Percentiles rank a stretch among this genome's conserved stretches.
Conservation (phyloP, 2,113 vertebrate species). For the Bubalus kerabau region DNA sequence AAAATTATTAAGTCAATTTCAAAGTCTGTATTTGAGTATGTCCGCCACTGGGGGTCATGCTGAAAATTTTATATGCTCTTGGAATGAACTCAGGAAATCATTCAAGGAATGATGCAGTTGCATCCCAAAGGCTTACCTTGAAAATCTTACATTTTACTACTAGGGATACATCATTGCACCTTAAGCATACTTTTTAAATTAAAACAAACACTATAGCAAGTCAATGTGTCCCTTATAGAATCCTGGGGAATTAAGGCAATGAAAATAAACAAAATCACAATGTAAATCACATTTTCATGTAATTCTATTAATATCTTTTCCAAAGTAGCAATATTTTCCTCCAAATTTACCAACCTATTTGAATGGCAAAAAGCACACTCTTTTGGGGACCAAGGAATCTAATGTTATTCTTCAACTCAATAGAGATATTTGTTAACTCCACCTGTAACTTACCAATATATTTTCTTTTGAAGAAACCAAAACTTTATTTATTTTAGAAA, state of each 20-base stretch:
- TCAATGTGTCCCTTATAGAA: background rate
- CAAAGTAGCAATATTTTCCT: background rate
- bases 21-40: background rate
- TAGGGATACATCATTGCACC: background rate
- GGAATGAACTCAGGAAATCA: background rate
- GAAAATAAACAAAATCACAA: background rate
- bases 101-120: background rate
- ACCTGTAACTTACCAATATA: background rate
- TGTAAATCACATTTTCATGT: background rate
- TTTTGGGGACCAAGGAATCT: background rate
- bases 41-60: background rate
- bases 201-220: background rate
- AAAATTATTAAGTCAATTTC: background rate
- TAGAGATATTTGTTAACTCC: background rate
- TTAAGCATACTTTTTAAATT: background rate
- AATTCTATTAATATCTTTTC: background rate
- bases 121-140: background rate
- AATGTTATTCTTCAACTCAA: background rate
- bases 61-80: background rate
- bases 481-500: background rate
- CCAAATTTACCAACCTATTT: background rate
- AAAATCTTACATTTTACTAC: background rate
- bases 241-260: background rate
- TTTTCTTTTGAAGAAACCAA: background rate
- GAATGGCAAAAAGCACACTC: background rate